phyloP scores from a whole-genome alignment of 2,113 vertebrate species.

The Oryzias woworae region DNA sequence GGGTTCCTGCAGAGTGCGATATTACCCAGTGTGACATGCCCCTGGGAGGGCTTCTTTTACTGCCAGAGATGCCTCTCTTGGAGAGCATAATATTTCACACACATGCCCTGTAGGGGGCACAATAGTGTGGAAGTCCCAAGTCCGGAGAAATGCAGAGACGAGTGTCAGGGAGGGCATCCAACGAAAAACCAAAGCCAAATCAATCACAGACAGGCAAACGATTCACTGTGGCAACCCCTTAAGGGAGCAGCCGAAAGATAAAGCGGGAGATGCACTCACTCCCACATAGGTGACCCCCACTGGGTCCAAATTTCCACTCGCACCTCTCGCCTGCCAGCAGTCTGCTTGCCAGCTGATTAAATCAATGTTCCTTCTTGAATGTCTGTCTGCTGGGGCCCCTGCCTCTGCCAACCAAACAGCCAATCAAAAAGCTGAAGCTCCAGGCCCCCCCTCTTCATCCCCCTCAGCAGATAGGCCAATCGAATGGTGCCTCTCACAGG shows the following conservation, averaged over 20 bases:
- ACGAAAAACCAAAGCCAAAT: no score
- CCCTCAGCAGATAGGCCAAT: constrained; percentile 55
- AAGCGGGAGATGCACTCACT: constrained; percentile 27
- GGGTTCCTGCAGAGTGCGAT: constrained; percentile 73
- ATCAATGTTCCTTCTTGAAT: constrained; percentile 65
- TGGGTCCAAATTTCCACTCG: constrained; percentile 66
- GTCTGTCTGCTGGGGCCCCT: constrained; percentile 45
- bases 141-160: no score
- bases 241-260: no score
- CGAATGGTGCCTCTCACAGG: constrained; percentile 51
- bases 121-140: no score
- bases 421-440: constrained; percentile 49
- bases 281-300: constrained; percentile 73
- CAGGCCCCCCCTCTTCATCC: constrained; percentile 8
- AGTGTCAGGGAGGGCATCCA: no score
- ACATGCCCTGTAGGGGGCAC: constrained; percentile 27
- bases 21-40: constrained; percentile 73
- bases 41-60: constrained; percentile 74
- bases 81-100: constrained; percentile 75
- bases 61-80: constrained; percentile 73
- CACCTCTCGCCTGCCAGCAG: constrained; percentile 37
- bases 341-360: constrained; percentile 60
- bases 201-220: no score
- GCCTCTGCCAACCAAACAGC: constrained; percentile 46
- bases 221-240: no score